Evolutionary conservation across 2,888 invertebrate species (phyloP), one percentile per base, ranked within the genome.

Genomic region (Dendrolimus houi): DNA sequence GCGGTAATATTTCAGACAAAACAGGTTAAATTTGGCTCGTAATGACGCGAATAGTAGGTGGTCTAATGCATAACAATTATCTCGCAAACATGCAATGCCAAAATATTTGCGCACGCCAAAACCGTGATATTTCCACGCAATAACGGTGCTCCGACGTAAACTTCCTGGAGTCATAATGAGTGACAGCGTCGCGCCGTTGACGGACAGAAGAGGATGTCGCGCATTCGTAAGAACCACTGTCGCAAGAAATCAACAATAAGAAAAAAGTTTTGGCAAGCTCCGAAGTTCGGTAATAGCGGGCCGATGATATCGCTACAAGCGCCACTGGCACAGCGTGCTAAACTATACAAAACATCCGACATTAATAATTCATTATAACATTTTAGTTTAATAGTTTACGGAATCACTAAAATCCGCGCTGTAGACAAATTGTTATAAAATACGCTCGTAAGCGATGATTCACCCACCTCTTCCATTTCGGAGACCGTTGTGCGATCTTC

Each of bases 401-500:
- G 13, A 17, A 14, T 14, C n/a, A 41, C 8, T 8, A 29, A 29
- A 12, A 13, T 55, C n/a, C 52, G 52, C 52, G 8, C 13, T 13
- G 14, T 47, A 3, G 17, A 52, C 9, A 14, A 47, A 47, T 17
- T 10, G 14, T n/a, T 12, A 52, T 71, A 66, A 65, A 57, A 63
- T 64, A 6, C 3, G 29, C 29, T 29, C 29, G 29, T 29, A 29
- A 29, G 63, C 64, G 58, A 61, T 67, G 68, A 72, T 56, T 74
- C 71, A 81, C 78, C 62, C 87, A 94, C 94, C 92, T 94, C 94
- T 68, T 94, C 94, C 78, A 89, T 86, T 79, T 93, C 93, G 62
- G 94, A 94, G 61, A 91, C 90, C 59, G 93, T 92, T 63, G 93
- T 93, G 60, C 92, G 86, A 74, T 94, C 94, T 74, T 93, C 93